Evolutionary conservation across 53 echinoderm and acorn worm genomes (phyloP).

Genomic region (Pentamera pediparva): DNA sequence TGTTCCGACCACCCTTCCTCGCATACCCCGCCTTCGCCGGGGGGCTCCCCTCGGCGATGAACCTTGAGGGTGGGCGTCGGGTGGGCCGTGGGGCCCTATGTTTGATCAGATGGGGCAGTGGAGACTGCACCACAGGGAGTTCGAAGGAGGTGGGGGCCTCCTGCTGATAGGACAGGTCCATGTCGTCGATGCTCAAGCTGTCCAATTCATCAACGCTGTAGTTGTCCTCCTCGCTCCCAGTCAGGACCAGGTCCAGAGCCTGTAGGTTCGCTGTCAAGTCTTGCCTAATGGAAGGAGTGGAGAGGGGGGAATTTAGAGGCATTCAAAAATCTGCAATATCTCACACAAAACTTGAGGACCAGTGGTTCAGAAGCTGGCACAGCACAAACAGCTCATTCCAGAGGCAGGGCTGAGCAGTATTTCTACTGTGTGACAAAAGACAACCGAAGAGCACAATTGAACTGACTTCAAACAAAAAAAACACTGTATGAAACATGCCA

Average conservation of each 20-base stretch:
- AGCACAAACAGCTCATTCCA: too few species aligned
- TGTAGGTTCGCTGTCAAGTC: slow-evolving; percentile 74
- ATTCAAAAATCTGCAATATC: not conserved
- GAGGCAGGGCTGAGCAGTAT: too few species aligned
- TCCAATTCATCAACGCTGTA: slow-evolving; percentile 75
- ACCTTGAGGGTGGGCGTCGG: slow-evolving; percentile 72
- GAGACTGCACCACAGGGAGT: slow-evolving; percentile 54
- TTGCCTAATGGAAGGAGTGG: slow-evolving; percentile 54
- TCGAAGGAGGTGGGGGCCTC: slow-evolving; percentile 72
- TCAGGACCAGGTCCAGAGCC: slow-evolving; percentile 58
- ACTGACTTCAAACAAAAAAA: too few species aligned
- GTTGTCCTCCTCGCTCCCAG: slow-evolving; percentile 77
- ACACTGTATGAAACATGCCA: too few species aligned
- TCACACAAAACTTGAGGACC: not conserved
- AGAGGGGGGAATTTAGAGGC: not conserved
- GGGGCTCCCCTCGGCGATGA: slow-evolving; percentile 33
- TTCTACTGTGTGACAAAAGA: too few species aligned
- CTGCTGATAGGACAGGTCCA: slow-evolving; percentile 22
- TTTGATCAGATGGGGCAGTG: slow-evolving; percentile 74
- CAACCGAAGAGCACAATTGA: too few species aligned
- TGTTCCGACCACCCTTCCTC: not conserved
- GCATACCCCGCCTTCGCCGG: slow-evolving; percentile 1
- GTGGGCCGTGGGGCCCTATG: slow-evolving; percentile 68
- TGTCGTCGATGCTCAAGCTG: slow-evolving; percentile 55
- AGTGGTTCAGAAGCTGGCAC: too few species aligned